A percentile compares a stretch with the other conserved stretches of the same genome.
phyloP scores from a whole-genome alignment of 2,888 invertebrate genomes.

The Hydrotaea cyrtoneurina region DNA sequence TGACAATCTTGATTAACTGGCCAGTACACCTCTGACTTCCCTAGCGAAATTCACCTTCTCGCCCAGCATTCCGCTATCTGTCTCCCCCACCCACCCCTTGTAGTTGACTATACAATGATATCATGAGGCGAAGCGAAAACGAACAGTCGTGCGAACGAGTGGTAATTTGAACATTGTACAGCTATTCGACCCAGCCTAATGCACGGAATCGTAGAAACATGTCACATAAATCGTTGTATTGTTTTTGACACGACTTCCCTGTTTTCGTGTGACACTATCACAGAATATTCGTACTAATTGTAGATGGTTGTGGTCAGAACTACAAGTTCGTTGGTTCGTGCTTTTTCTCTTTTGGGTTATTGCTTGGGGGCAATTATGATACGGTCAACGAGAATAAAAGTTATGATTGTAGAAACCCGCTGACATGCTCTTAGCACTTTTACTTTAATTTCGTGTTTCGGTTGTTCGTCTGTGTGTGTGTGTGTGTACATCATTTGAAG shows the following conservation, averaged over 20 bases:
- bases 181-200: no score
- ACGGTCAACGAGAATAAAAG: constrained; percentile 39
- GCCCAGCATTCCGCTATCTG: no score
- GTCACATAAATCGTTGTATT: constrained; percentile 8
- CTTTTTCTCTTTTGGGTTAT: constrained; percentile 6
- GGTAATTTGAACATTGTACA: no score
- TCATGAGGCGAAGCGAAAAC: no score
- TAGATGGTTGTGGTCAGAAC: neutral
- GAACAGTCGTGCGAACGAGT: no score
- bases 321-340: neutral
- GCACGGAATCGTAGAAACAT: neutral
- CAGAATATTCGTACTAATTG: neutral
- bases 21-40: no score
- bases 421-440: constrained; percentile 63
- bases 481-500: constrained; percentile 15
- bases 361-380: neutral
- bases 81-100: no score
- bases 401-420: constrained; percentile 45
- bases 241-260: neutral
- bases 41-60: no score
- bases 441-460: constrained; percentile 57
- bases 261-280: constrained; percentile 8
- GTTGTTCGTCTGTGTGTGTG: constrained; percentile 4
- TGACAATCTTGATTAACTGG: no score
- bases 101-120: no score